Base-by-base conservation (phyloP, 2,113 vertebrate species). In the Lepisosteus osseus region DNA sequence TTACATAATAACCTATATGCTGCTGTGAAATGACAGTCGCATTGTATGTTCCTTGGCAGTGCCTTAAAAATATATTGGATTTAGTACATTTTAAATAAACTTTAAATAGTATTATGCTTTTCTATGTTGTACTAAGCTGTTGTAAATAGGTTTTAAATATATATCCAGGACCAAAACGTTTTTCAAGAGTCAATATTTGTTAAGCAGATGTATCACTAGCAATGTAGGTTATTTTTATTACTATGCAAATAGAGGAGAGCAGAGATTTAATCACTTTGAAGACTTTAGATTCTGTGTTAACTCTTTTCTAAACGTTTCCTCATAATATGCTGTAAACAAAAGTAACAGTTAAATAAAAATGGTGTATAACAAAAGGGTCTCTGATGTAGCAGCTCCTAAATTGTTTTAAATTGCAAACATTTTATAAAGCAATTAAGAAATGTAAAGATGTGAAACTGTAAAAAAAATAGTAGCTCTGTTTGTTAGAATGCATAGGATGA, bases 161-260 rank as follows among this genome's bases (percentile, higher is more conserved):
- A 73, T 72, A 54, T 73, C 71, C 84, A 90, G 89, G 87, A 89
- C 85, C 71, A 73, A 80, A 80, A 69, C 15, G 71, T 42, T 43
- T 75, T 12, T 77, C 72, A 69, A 74, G 74, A 72, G 76, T 74
- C 68, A 71, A 77, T 73, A 61, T 14, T 77, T 78, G 68, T 73
- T 77, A 82, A 74, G 72, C 78, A 79, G 40, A 55, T 72, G 70
- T 61, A 59, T 51, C 71, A 70, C 79, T 79, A 79, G 71, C 77
- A 74, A 71, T 78, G 74, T 75, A 75, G 71, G 76, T 80, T 75
- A 79, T 75, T 51, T 69, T 82, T 79, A 76, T 78, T 76, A 77
- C 86, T 90, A 90, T 90, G 86, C 89, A 91, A 88, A 81, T 76
- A 80, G 29, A 64, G 63, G 54, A 78, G 67, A 69, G 72, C 69